Conservation (phyloP, 2,797 vertebrate species). For the Sparidentex hasta region DNA sequence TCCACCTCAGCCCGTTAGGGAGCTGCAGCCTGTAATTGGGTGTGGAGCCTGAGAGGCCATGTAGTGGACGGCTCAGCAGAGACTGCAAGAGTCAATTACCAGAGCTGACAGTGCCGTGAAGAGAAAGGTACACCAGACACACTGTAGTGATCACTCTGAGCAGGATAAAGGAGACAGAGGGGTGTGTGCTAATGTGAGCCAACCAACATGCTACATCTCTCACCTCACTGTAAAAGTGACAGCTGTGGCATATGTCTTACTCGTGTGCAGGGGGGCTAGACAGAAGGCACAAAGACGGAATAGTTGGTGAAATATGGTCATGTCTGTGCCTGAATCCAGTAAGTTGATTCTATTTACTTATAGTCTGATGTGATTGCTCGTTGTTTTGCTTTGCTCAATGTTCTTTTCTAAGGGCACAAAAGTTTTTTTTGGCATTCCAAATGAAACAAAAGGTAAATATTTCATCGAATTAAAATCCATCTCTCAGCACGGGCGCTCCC, state of each 20-base stretch:
- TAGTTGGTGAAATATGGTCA: neutral
- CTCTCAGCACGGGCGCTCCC: neutral
- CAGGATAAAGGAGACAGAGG: constrained; percentile 61
- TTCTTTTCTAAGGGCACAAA: neutral
- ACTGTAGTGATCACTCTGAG: constrained; percentile 63
- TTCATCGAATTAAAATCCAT: constrained; percentile 19
- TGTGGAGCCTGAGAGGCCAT: constrained; percentile 72
- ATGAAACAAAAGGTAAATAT: constrained; percentile 25
- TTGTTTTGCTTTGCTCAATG: neutral
- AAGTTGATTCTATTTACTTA: neutral
- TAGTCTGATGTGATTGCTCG: neutral
- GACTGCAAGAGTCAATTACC: constrained; percentile 81
- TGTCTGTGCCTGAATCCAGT: constrained; percentile 19
- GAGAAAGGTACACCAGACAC: constrained; percentile 74
- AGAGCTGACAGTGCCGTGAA: constrained; percentile 72
- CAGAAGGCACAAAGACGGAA: neutral
- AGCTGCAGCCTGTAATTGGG: constrained; percentile 77
- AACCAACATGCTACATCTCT: constrained; percentile 61
- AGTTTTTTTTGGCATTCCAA: neutral
- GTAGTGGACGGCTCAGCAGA: constrained; percentile 74
- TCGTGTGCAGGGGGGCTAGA: constrained; percentile 8
- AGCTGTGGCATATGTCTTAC: constrained; percentile 35
- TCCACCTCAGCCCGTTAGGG: constrained; percentile 60
- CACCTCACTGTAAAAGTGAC: constrained; percentile 38
- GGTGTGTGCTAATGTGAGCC: constrained; percentile 57